Base-by-base conservation (phyloP, 2,888 invertebrate genomes). In the Ennomos erosarius region DNA sequence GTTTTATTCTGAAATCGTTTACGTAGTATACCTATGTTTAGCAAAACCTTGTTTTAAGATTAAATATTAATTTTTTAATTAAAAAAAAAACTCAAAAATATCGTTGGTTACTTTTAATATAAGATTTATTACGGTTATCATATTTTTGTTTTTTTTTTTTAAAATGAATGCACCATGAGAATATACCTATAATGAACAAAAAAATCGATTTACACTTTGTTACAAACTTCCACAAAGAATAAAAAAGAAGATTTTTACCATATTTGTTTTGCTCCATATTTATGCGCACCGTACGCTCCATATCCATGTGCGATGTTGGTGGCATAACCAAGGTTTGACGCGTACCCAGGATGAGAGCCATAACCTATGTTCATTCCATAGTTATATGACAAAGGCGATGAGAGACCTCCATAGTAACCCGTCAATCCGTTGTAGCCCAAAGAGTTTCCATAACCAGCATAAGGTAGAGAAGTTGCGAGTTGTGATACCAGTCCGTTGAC, bases 271-370 rank as follows among this genome's bases (percentile, higher is more conserved):
- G 59, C 46, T 10, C 46, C 46, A 8, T 59, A 59, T 43, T 59
- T 59, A 9, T 59, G 40, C 26, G 60, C 59, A 13, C 43, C 46
- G 16, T 55, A 37, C 10, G 40, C 36, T 36, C 43, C 43, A 33
- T 43, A 55, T 8, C 55, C 65, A 9, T 64, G 53, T 16, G 62
- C 62, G 33, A 48, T 52, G 16, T 57, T 43, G 33, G 43, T 68
- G 16, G 46, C 62, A n/a, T 59, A 45, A 35, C 62, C 59, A 35
- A 43, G 51, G 34, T 59, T 36, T 9, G 44, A 34, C 9, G 50
- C 64, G 26, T 62, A 53, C 36, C 46, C 57, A 1, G 57, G 43
- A 26, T 49, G 51, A 9, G 64, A 53, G 26, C 61, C 61, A 26
- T 57, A 42, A 39, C 37, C 48, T 9, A 56, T 55, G 13, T 65